Conservation (phyloP, 2,797 vertebrate genomes). For the Esox lucius region DNA sequence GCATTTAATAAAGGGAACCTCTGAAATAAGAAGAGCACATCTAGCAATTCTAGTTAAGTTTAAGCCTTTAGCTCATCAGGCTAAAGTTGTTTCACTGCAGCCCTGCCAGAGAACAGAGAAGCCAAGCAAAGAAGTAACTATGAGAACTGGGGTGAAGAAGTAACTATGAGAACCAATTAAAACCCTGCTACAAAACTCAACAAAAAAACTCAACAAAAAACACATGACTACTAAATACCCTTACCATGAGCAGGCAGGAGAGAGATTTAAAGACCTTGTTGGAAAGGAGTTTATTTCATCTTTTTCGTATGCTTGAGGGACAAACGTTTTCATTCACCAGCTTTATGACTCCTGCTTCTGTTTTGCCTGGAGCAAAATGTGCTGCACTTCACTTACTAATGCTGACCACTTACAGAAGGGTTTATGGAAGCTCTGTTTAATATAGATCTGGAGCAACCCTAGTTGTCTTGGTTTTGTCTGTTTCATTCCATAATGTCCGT, state of each 20-base stretch:
- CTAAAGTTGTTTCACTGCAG: conserved; percentile 29
- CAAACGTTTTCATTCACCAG: conserved; percentile 24
- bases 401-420: conserved; percentile 17
- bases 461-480: background rate
- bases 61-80: conserved; percentile 21
- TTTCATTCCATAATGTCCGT: conserved; percentile 8
- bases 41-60: conserved; percentile 34
- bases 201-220: conserved; percentile 10
- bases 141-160: conserved; percentile 29
- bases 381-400: conserved; percentile 18
- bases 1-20: conserved; percentile 43
- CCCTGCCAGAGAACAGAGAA: conserved; percentile 16
- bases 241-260: conserved; percentile 8
- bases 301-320: conserved; percentile 7
- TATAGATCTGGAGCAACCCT: background rate
- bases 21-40: conserved; percentile 31
- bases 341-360: conserved; percentile 1
- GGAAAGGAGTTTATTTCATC: conserved; percentile 11
- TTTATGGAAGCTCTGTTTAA: background rate
- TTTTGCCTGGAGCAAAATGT: conserved; percentile 5
- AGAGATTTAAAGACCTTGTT: conserved; percentile 16
- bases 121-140: conserved; percentile 22
- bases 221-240: conserved; percentile 8
- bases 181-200: conserved; percentile 40
- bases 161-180: conserved; percentile 48